Evolutionary conservation across 2,113 vertebrate genomes (phyloP), one percentile per base, ranked within the genome.

Genomic region (Danionella cerebrum): DNA sequence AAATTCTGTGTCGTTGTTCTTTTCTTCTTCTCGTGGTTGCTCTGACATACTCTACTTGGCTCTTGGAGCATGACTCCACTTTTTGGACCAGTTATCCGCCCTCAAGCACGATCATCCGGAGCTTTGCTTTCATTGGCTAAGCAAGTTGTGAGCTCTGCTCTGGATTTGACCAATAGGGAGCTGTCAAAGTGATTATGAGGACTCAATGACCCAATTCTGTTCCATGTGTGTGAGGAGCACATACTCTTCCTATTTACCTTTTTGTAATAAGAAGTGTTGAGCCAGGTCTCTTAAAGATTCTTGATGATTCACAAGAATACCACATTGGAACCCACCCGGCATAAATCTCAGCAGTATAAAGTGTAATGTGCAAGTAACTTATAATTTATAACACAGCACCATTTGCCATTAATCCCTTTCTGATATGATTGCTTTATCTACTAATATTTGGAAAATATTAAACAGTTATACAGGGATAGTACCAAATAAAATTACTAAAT

Each of bases 161-260:
- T 21, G 10, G 38, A 21, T 18, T 13, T 22, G 21, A 33, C 72
- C 70, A 79, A 77, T 80, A 39, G 50, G 47, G 50, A 60, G 36
- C 25, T 41, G 12, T 31, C 6, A 53, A 62, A 55, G 48, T 68
- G 68, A 66, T 75, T 76, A 76, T 69, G 71, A 55, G 51, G 48
- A 45, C 70, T 53, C 59, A 75, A 48, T 74, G 75, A 74, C 71
- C 73, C 60, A 76, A 25, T 76, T 80, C 50, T 74, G 35, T 39
- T 59, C 31, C 67, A 54, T 41, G 62, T 69, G 69, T 71, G 48
- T 67, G 21, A 8, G 62, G 21, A 48, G 6, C 52, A 48, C n/a
- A 33, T 42, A 16, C 27, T 53, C 13, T 7, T 33, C 44, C 51
- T 19, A 8, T 63, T 73, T 38, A 68, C 8, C 9, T 41, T 2